Conservation (phyloP, 2,113 vertebrate genomes). For the Struthio camelus region DNA sequence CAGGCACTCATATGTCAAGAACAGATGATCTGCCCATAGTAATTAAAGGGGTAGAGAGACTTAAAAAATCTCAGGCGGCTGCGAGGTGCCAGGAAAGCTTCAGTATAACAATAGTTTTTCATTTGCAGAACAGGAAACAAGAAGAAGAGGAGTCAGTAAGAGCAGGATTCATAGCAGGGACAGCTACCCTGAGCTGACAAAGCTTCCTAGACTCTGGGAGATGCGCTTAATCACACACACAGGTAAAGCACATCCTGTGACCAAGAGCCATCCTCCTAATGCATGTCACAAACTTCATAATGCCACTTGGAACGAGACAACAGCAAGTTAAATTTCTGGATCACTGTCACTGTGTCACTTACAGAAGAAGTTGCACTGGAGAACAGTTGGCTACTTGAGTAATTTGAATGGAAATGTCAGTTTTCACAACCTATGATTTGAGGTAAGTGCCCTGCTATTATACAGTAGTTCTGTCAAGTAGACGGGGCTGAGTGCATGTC, state of each 20-base stretch:
- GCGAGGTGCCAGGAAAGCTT: conserved; percentile 40
- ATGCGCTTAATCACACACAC: conserved; percentile 24
- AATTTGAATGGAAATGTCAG: conserved; percentile 72
- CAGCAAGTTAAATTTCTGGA: conserved; percentile 62
- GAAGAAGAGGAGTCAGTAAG: background rate
- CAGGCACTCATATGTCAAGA: conserved; percentile 28
- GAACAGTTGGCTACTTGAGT: conserved; percentile 54
- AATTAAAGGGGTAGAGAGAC: conserved; percentile 16
- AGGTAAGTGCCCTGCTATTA: conserved; percentile 64
- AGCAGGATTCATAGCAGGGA: background rate
- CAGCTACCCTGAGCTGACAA: conserved; percentile 30
- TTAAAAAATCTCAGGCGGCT: background rate
- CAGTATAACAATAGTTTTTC: background rate
- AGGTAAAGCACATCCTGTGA: background rate
- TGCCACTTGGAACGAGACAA: conserved; percentile 57
- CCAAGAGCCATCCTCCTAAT: conserved; percentile 51
- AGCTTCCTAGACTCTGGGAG: background rate
- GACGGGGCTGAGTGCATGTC: background rate
- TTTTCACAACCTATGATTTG: conserved; percentile 66
- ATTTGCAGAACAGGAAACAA: background rate
- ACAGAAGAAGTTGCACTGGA: conserved; percentile 31
- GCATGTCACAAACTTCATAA: conserved; percentile 54
- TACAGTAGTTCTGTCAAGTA: conserved; percentile 45
- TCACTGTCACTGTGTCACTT: conserved; percentile 58
- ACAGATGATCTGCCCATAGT: conserved; percentile 26